phyloP scores from a whole-genome alignment of 2,888 invertebrate species.

The Crematogaster levior region DNA sequence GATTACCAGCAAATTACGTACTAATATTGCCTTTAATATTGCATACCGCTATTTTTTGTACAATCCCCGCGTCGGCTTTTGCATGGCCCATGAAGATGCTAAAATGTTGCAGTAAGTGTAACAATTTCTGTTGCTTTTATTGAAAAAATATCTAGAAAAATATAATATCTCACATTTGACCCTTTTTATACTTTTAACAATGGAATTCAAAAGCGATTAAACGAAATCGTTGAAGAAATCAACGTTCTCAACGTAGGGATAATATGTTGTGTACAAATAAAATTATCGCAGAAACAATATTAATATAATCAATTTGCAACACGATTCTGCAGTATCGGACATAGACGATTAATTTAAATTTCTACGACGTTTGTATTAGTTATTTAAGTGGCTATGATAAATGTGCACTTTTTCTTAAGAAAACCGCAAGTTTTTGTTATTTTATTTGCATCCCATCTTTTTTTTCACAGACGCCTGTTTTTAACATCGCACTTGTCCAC shows the following conservation, averaged over 20 bases:
- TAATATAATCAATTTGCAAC: too few species aligned
- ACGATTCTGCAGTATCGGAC: background rate
- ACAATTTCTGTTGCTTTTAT: background rate
- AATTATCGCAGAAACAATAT: too few species aligned
- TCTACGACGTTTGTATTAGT: background rate
- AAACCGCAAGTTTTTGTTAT: background rate
- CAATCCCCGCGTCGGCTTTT: background rate
- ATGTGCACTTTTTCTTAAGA: too few species aligned
- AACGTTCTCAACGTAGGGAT: too few species aligned
- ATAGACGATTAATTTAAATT: constrained; percentile 1
- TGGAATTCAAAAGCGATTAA: too few species aligned
- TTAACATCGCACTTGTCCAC: constrained; percentile 28
- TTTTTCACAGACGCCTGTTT: constrained; percentile 3
- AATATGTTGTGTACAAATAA: too few species aligned
- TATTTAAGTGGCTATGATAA: background rate
- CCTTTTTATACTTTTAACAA: too few species aligned
- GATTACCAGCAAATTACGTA: background rate
- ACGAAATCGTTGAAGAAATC: too few species aligned
- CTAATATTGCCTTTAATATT: constrained; percentile 14
- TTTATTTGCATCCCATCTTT: background rate
- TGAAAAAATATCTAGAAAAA: background rate
- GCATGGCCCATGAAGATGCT: background rate
- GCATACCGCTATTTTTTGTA: background rate
- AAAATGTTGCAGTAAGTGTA: background rate
- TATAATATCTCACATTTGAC: background rate